These are phyloP conservation scores for Littorina saxatilis DNA, from an alignment of 1,140 invertebrate genomes.

Conservation along the genomic window DNA sequence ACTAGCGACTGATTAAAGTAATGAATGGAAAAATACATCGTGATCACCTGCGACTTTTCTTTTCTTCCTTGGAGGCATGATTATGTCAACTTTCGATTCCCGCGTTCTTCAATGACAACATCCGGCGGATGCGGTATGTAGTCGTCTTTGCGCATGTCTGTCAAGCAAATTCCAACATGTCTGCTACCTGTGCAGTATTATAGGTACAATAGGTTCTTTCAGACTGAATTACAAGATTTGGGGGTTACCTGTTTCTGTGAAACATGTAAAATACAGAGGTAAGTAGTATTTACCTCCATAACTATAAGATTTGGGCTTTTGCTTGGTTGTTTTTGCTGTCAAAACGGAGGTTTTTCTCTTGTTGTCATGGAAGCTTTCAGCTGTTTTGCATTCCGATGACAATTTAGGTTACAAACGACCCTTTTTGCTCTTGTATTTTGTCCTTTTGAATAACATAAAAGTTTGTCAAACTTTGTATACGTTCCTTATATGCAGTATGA, in stretches of 20 bases:
- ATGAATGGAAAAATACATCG: no score
- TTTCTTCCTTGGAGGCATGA: slow-evolving; percentile 20
- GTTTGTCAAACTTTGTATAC: background rate
- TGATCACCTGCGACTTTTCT: background rate
- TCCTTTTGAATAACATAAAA: background rate
- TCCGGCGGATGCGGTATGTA: slow-evolving; percentile 11
- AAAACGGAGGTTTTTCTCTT: no score
- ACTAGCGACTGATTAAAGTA: no score
- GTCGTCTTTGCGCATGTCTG: slow-evolving; percentile 20
- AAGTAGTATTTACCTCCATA: no score
- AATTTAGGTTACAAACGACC: background rate
- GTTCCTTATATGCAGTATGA: background rate
- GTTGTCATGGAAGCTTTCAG: slow-evolving; percentile 37
- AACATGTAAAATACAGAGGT: background rate
- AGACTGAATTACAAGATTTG: background rate
- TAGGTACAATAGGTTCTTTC: background rate
- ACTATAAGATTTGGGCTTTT: no score
- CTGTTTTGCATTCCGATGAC: background rate
- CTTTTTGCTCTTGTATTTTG: background rate
- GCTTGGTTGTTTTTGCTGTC: no score
- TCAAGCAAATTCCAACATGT: slow-evolving; percentile 35
- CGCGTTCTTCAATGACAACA: background rate
- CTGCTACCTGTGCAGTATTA: slow-evolving; percentile 6
- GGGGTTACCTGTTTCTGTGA: background rate
- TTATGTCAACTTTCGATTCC: slow-evolving; percentile 2